These are phyloP conservation scores for Parus major DNA, from an alignment of 2,113 vertebrate genomes.

Conservation along the genomic window DNA sequence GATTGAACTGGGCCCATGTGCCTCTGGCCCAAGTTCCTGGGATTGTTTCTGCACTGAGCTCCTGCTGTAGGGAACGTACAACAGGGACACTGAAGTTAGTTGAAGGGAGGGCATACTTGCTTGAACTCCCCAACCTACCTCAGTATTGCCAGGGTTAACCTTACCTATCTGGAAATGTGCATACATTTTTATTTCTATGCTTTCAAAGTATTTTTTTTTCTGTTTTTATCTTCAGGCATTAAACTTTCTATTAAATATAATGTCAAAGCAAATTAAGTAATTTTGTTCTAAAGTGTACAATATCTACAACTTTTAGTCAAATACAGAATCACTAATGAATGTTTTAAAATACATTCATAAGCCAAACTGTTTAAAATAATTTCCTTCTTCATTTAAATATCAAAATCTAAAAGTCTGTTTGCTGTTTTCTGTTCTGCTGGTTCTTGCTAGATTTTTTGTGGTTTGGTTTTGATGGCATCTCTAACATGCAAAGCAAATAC, in stretches of 20 bases:
- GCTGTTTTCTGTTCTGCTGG: not conserved
- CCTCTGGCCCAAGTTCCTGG: accelerated
- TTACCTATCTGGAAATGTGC: not conserved
- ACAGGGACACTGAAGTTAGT: too few species aligned
- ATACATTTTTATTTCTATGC: not conserved
- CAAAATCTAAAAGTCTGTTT: not conserved
- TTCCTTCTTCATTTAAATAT: not conserved
- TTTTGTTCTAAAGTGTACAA: not conserved
- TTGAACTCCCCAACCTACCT: not conserved
- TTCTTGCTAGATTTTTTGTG: not conserved
- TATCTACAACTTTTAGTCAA: not conserved
- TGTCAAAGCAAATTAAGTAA: not conserved
- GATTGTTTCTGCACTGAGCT: not conserved
- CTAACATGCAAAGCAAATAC: not conserved
- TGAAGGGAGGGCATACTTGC: not conserved
- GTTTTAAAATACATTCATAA: not conserved
- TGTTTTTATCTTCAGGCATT: not conserved
- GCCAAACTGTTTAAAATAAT: not conserved
- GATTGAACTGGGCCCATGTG: accelerated
- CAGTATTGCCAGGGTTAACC: not conserved
- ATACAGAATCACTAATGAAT: not conserved
- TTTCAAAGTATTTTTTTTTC: not conserved
- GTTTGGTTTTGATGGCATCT: not conserved
- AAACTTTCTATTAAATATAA: not conserved
- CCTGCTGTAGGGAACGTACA: not conserved